Percentiles rank a stretch among this genome's conserved stretches.
Evolutionary conservation across 2,888 invertebrate species (phyloP).

Genomic region (Prionchulus punctatus): DNA sequence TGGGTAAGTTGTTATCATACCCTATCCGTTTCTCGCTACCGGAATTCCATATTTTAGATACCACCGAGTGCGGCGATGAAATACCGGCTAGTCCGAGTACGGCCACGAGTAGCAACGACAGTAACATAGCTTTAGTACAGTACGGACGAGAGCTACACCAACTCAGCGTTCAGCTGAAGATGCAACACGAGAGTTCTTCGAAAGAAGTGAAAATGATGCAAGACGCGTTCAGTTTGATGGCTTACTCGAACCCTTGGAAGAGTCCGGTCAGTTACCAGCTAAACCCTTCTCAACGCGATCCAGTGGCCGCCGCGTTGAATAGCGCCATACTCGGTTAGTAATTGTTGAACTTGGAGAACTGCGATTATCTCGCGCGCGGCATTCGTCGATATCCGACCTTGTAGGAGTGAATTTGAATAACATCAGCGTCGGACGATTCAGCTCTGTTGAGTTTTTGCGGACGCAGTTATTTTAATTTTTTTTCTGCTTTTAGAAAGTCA

Average conservation of each 20-base stretch:
- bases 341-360: background rate
- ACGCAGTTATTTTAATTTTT: background rate
- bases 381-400: background rate
- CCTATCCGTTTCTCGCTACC: background rate
- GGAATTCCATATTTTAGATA: constrained; percentile 1
- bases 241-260: constrained; percentile 92
- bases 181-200: background rate
- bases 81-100: background rate
- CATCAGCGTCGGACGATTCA: background rate
- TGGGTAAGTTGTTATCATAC: background rate
- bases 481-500: constrained; percentile 56
- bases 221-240: constrained; percentile 92
- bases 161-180: background rate
- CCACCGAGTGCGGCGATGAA: background rate
- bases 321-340: constrained; percentile 80
- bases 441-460: background rate
- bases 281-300: constrained; percentile 80
- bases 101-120: background rate
- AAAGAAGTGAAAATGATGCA: constrained; percentile 33
- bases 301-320: constrained; percentile 84
- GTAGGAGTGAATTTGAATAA: background rate
- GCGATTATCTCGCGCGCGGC: background rate
- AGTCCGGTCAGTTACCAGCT: constrained; percentile 91
- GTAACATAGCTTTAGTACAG: constrained; percentile 42
- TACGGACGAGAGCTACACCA: constrained; percentile 70